A percentile compares a stretch with the other conserved stretches of the same genome.
phyloP scores from a whole-genome alignment of 2,797 vertebrate species.

The Anas bernieri region DNA sequence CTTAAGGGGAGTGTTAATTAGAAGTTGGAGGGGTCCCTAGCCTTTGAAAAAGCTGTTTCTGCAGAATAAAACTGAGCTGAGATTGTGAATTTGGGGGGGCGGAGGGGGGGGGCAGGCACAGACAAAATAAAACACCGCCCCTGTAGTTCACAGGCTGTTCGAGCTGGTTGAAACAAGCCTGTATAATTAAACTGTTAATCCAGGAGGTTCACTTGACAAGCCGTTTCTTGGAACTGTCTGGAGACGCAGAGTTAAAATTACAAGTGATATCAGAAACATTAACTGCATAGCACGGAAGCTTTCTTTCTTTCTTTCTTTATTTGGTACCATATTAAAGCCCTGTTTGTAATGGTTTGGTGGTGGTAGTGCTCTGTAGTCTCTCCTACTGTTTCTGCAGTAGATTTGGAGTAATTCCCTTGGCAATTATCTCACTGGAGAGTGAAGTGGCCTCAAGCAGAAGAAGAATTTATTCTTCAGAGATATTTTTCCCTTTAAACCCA shows the following conservation, averaged over 20 bases:
- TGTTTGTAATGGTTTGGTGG: background rate
- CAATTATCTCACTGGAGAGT: slow-evolving; percentile 2
- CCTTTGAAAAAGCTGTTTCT: background rate
- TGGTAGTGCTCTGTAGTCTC: background rate
- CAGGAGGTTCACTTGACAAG: background rate
- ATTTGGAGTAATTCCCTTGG: slow-evolving; percentile 14
- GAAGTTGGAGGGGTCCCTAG: background rate
- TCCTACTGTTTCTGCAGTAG: background rate
- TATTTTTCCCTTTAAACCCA: background rate
- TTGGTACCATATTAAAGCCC: slow-evolving; percentile 40
- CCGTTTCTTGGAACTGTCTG: slow-evolving; percentile 12
- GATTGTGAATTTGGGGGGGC: background rate
- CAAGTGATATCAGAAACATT: slow-evolving; percentile 51
- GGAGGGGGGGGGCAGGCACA: background rate
- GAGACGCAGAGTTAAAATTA: background rate
- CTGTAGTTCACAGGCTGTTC: background rate
- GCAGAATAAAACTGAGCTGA: background rate
- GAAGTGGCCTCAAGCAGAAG: slow-evolving; percentile 44
- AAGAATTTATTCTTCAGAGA: background rate
- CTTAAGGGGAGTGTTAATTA: background rate
- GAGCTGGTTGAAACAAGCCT: slow-evolving; percentile 62
- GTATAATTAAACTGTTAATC: slow-evolving; percentile 22
- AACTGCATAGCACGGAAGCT: background rate
- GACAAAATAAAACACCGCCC: background rate
- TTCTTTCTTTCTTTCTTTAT: background rate